These are phyloP conservation scores for Dorcus hopei DNA, from an alignment of 2,888 invertebrate species.

Conservation along the genomic window DNA sequence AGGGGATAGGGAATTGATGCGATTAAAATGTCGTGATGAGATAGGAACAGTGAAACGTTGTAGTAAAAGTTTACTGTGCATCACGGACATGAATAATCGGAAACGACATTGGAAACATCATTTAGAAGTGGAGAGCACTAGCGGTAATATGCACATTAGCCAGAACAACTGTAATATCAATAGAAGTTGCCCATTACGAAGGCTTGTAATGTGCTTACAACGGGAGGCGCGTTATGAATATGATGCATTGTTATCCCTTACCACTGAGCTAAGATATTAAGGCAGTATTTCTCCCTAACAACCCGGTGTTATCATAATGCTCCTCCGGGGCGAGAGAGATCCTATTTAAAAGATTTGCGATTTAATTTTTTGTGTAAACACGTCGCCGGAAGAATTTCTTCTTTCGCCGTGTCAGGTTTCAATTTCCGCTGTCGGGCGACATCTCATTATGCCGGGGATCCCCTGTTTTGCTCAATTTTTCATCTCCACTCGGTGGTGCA, in stretches of 20 bases:
- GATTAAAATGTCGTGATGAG: no score
- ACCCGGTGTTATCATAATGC: slow-evolving; percentile 41
- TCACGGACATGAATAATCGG: slow-evolving; percentile 19
- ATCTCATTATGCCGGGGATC: slow-evolving; percentile 24
- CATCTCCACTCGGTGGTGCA: slow-evolving; percentile 17
- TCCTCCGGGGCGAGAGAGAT: slow-evolving; percentile 27
- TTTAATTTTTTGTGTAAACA: slow-evolving; percentile 42
- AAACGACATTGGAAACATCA: slow-evolving; percentile 6
- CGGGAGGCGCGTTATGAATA: slow-evolving; percentile 35
- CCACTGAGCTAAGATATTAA: slow-evolving; percentile 40
- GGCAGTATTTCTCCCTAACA: slow-evolving; percentile 39
- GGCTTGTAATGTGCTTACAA: slow-evolving; percentile 39
- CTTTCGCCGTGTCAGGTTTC: slow-evolving; percentile 35
- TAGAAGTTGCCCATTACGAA: slow-evolving; percentile 35
- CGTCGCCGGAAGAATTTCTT: slow-evolving; percentile 24
- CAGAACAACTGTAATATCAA: slow-evolving; percentile 34
- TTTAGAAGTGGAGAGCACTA: slow-evolving; percentile 4
- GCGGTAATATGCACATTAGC: slow-evolving; percentile 30
- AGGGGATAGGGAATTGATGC: no score
- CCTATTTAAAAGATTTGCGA: slow-evolving; percentile 45
- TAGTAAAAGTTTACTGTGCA: slow-evolving; percentile 19
- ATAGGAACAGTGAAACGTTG: not conserved
- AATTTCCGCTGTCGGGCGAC: slow-evolving; percentile 29
- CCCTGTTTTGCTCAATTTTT: slow-evolving; percentile 25
- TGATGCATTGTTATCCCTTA: slow-evolving; percentile 39